Evolutionary conservation across 2,888 invertebrate species (phyloP).

Genomic region (Drosophila pseudotakahashii): DNA sequence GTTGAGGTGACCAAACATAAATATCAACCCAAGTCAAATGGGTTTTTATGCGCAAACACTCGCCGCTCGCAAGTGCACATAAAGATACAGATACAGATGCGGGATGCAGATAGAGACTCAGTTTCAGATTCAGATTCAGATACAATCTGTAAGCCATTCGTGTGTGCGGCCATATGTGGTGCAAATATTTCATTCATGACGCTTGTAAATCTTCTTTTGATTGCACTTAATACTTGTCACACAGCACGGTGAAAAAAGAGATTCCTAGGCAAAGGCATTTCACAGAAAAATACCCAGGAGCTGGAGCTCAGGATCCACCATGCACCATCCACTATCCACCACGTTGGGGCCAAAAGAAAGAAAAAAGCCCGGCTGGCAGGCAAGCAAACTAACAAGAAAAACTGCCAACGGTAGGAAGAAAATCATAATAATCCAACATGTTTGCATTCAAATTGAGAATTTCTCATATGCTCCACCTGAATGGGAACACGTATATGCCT

Average conservation of each 20-base stretch:
- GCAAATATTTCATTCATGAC: constrained; percentile 78
- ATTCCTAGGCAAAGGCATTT: constrained; percentile 35
- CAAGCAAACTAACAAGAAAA: constrained; percentile 53
- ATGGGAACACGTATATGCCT: constrained; percentile 18
- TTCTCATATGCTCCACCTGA: constrained; percentile 51
- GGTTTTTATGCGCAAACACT: constrained; percentile 59
- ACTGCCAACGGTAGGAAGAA: constrained; percentile 62
- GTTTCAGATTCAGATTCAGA: constrained; percentile 8
- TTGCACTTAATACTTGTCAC: constrained; percentile 79
- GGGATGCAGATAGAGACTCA: constrained; percentile 5
- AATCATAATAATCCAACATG: constrained; percentile 77
- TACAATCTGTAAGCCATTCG: constrained; percentile 50
- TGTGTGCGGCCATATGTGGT: constrained; percentile 65
- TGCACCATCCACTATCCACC: constrained; percentile 3
- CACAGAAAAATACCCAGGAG: constrained; percentile 14
- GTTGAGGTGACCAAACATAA: constrained; percentile 61
- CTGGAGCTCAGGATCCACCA: constrained; percentile 15
- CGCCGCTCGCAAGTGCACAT: constrained; percentile 9
- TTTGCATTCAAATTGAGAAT: constrained; percentile 78
- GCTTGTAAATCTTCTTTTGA: constrained; percentile 80
- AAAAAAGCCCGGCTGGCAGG: no score
- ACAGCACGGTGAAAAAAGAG: constrained; percentile 33
- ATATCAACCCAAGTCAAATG: constrained; percentile 67
- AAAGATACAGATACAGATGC: constrained; percentile 20
- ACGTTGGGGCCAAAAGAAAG: constrained; percentile 26